Evolutionary conservation across 2,113 vertebrate genomes (phyloP), one percentile per base, ranked within the genome.

Genomic region (Pomatorhinus ruficollis): DNA sequence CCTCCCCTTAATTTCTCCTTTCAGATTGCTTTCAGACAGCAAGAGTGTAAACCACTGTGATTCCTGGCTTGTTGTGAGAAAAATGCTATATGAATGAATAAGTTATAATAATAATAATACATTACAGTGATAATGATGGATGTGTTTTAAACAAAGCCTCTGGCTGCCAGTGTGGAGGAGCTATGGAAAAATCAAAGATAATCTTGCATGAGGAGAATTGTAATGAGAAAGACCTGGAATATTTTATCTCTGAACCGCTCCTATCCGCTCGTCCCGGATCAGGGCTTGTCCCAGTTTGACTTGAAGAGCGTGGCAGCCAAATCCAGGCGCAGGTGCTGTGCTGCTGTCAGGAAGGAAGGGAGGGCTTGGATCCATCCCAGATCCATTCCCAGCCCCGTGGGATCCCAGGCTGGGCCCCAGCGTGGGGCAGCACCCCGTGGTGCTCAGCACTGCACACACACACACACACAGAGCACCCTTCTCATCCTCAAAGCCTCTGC

Each of bases 141-240:
- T 95, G 94, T 95, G 82, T 91, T 96, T 97, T 97, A 96, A 97
- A 97, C 96, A 96, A 96, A 97, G 96, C 95, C 94, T 93, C 94
- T 95, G 96, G 96, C 94, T 97, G 94, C 94, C 93, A 82, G 84
- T 17, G 91, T 89, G 87, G 91, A 97, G 91, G 66, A 97, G 84
- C 96, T 83, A 74, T 83, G 93, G 93, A 94, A 96, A 50, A 97
- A 96, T 96, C 96, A 95, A 95, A 97, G 93, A 94, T 95, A 94
- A 96, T 95, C 94, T 91, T 30, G 66, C 93, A 95, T 95, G 97
- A 97, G 97, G 69, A 96, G 96, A 97, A 96, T 94, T 64, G 84
- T 97, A 97, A 97, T 95, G 94, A 97, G 97, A 83, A 90, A 89
- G 70, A 87, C 93, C 95, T 94, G 94, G 96, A 95, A 97, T 96